These are phyloP conservation scores for Formica aserva DNA, from an alignment of 2,888 invertebrate genomes.

Conservation along the genomic window DNA sequence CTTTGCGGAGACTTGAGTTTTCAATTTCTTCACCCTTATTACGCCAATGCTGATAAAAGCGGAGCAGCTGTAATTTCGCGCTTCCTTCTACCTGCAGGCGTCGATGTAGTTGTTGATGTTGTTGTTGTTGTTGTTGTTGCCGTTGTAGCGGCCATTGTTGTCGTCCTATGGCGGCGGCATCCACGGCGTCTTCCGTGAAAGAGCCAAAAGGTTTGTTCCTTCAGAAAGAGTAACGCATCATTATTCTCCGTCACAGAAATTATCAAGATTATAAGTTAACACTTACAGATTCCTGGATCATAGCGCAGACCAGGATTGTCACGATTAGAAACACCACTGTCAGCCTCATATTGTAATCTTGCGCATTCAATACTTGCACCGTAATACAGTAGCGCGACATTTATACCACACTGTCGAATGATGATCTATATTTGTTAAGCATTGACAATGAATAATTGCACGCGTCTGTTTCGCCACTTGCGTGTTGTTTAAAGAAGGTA, in stretches of 20 bases:
- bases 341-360: slow-evolving; percentile 26
- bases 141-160: not conserved
- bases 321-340: slow-evolving; percentile 1
- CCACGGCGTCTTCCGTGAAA: not conserved
- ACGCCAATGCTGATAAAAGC: not conserved
- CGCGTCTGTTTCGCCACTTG: slow-evolving; percentile 70
- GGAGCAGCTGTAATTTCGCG: not conserved
- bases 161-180: not conserved
- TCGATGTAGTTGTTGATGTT: too few species aligned
- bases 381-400: slow-evolving; percentile 45
- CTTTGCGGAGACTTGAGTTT: not conserved
- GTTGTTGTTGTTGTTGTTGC: too few species aligned
- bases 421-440: slow-evolving; percentile 49
- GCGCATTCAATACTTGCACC: not conserved
- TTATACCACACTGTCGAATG: slow-evolving; percentile 68
- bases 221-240: not conserved
- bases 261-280: not conserved
- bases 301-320: not conserved
- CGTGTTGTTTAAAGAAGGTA: slow-evolving; percentile 48
- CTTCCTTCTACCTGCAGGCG: not conserved
- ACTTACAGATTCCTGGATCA: slow-evolving; percentile 32
- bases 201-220: not conserved
- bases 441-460: slow-evolving; percentile 64
- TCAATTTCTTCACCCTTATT: not conserved
- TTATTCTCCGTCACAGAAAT: not conserved